Evolutionary conservation across 1,140 invertebrate species (phyloP), one percentile per base, ranked within the genome.

Genomic region (Gonatopus flavifemur): DNA sequence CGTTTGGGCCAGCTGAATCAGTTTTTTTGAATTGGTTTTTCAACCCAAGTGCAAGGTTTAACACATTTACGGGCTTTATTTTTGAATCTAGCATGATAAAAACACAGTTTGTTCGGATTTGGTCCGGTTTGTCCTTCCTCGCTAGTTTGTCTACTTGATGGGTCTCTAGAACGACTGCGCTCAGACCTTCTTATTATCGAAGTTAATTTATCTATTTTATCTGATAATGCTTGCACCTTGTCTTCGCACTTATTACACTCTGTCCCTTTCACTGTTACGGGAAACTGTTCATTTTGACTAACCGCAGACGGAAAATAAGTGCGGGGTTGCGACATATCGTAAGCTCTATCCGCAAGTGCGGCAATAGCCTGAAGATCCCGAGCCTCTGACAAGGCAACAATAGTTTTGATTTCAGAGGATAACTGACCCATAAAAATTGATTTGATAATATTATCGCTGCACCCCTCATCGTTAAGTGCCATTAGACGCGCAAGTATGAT

Each of bases 331-430:
- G 12, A 12, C 6, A 12, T 12, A 7, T 28, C 25, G 12, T 7
- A 6, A 7, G 12, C 25, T 28, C 12, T 28, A 28, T 28, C 25
- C 12, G 25, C 25, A 6, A 28, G 12, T 12, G 6, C 6, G 6
- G 25, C 25, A 7, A 62, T 7, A 44, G 18, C 9, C 49, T 36
- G 3, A 30, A 35, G 13, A 18, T 6, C n/a, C 38, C n/a, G 18
- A 16, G 10, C 18, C 16, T 20, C 21, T 21, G 12, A 20, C 24
- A 21, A 9, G 38, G 15, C n/a, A 20, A 3, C 13, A n/a, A 28
- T 28, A 28, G 25, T 12, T 6, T 12, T 6, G 12, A 12, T 7
- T 7, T 12, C 12, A 6, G 6, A 6, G 25, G 25, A 12, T 12
- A 28, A 28, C 6, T 6, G 6, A 7, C 12, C 38, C 10, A 40